Evolutionary conservation across 2,113 vertebrate species (phyloP), one percentile per base, ranked within the genome.

Genomic region (Tapirus terrestris): DNA sequence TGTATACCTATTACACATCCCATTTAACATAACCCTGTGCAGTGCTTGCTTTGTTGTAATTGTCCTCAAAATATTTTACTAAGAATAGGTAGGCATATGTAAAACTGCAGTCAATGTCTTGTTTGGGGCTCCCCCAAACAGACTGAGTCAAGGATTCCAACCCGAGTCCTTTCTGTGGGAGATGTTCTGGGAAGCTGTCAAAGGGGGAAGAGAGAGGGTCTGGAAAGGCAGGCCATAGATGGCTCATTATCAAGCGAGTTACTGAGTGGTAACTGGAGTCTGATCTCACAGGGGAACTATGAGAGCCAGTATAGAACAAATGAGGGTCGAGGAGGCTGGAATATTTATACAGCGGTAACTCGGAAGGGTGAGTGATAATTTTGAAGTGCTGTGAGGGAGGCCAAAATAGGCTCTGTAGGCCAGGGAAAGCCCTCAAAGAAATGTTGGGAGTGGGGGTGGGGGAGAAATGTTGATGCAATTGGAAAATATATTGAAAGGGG

Each of bases 41-140:
- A 25, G 9, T 90, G n/a, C 16, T 96, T 96, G n/a, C 68, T 94
- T 73, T 68, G 61, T 72, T 81, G 11, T 83, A 60, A 83, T 91
- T 89, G 60, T 81, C 29, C 76, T 84, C 67, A 51, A 68, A 87
- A 48, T 86, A 53, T 72, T 73, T 85, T 58, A 75, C 68, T 67
- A 76, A 67, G 86, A 70, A 89, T 92, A 94, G 73, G 33, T n/a
- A 67, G 53, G 48, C 60, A 10, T 79, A 29, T 63, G 18, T 56
- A 18, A 33, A 80, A 75, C 25, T 93, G 43, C 2, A n/a, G 72
- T n/a, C 31, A 68, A 0, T 56, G 25, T 72, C 73, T 91, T 75
- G 51, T 68, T 94, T 82, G 51, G 33, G 12, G 9, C 61, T 92
- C 31, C 11, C 89, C 45, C 43, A 88, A 67, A 70, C 39, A 82